Evolutionary conservation across 2,888 invertebrate species (phyloP).

Genomic region (Griposia aprilina): DNA sequence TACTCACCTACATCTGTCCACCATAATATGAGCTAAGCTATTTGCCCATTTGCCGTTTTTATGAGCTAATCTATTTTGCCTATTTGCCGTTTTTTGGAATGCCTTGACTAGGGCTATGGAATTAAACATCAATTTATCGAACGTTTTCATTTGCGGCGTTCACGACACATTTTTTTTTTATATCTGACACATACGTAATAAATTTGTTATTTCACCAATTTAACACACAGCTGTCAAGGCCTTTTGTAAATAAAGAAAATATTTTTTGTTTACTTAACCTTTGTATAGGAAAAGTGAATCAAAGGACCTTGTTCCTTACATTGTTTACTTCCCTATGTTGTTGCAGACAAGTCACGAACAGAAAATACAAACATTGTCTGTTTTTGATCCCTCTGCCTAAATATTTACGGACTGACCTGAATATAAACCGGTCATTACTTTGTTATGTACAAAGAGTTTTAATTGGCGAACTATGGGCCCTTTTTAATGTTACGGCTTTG

Average conservation of each 20-base stretch:
- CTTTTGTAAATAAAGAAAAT: conserved; percentile 14
- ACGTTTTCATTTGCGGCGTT: not conserved
- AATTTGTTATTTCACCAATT: conserved; percentile 13
- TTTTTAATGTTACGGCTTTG: conserved; percentile 36
- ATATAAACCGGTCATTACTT: conserved; percentile 57
- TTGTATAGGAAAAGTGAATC: conserved; percentile 21
- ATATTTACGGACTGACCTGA: conserved; percentile 62
- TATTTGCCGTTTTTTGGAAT: not conserved
- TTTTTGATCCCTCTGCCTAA: conserved; percentile 45
- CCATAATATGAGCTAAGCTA: too few species aligned
- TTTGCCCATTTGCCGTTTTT: not conserved
- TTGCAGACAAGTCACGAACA: conserved; percentile 45
- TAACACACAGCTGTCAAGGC: conserved; percentile 2
- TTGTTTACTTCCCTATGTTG: conserved; percentile 46
- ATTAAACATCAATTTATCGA: not conserved
- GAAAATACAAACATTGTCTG: conserved; percentile 46
- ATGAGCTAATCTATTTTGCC: not conserved
- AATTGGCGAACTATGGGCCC: conserved; percentile 48
- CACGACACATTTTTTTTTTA: conserved; percentile 5
- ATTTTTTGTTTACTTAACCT: conserved; percentile 27
- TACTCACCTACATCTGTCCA: not conserved
- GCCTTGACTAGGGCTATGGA: not conserved
- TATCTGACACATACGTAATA: not conserved
- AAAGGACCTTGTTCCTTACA: conserved; percentile 26
- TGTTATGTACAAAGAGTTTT: conserved; percentile 51